phyloP scores from a whole-genome alignment of 1,140 invertebrate genomes.

The Pygmarrhopalites habei region DNA sequence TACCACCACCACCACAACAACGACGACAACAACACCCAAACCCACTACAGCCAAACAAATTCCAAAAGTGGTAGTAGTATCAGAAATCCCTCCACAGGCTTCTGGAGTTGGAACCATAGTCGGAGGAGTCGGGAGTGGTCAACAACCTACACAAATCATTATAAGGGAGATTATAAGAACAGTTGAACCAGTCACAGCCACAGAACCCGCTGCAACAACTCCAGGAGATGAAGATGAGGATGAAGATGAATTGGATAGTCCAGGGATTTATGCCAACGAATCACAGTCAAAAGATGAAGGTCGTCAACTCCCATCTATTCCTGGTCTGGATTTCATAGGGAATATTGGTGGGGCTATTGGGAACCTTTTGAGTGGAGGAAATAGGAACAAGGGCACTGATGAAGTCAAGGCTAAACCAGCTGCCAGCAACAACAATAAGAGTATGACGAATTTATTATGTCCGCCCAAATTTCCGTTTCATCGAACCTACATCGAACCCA shows the following conservation, averaged over 20 bases:
- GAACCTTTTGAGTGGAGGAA: background rate
- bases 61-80: no score
- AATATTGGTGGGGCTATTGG: background rate
- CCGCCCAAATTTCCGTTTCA: no score
- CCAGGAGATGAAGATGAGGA: conserved; percentile 16
- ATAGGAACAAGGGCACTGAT: conserved; percentile 4
- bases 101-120: no score
- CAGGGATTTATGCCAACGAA: no score
- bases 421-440: background rate
- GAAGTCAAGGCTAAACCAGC: background rate
- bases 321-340: background rate
- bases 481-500: no score
- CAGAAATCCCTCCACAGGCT: no score
- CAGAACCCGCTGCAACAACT: background rate
- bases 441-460: no score
- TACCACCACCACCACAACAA: background rate
- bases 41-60: no score
- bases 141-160: no score
- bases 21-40: background rate
- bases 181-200: background rate
- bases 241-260: background rate
- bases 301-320: background rate
- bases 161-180: background rate
- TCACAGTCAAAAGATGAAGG: background rate
- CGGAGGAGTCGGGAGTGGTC: background rate